Base-by-base conservation (phyloP, 2,888 invertebrate species). In the Erpobdella octoculata region DNA sequence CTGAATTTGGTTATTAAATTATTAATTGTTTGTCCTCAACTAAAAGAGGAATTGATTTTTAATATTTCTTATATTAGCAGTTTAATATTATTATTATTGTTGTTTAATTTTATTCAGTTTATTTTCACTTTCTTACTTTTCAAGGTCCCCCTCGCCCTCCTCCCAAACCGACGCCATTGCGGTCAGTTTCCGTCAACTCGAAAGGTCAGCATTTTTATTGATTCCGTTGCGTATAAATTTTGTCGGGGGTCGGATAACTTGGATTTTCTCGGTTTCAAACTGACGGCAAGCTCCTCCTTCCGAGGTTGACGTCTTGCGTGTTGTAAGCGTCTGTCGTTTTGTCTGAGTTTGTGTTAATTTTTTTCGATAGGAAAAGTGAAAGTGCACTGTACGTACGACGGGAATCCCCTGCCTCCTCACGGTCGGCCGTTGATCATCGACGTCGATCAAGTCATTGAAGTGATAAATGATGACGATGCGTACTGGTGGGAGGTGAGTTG, bases 401-500 rank as follows among this genome's bases (percentile, higher is more conserved):
- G 76, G 12, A 70, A 71, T 38, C 75, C 76, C n/a, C 37, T 74
- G 18, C 80, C 80, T 12, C 76, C 78, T 12, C 71, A 74, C 18
- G 73, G 76, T 28, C 71, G 71, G 31, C 69, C 77, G 0, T 76
- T 82, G 31, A 64, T 67, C 37, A 79, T 82, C 71, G 74, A 79
- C 31, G 75, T 76, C 35, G 80, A 79, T 66, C 80, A 80, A 58
- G 78, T 80, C 41, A 79, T 84, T 62, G 80, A 82, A 35, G 78
- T 83, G 33, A 71, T 82, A 4, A 76, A 77, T 25, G 78, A 79
- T 70, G 75, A 78, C n/a, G 80, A 81, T 59, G 73, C 74, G 21
- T 75, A 76, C 28, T 83, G 82, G 80, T 84, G 82, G 81, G 80
- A 80, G 78, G 84, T 82, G 73, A 75, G 78, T 69, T 9, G 25